Evolutionary conservation across 2,888 invertebrate genomes (phyloP).

Genomic region (Drosophila koepferae): DNA sequence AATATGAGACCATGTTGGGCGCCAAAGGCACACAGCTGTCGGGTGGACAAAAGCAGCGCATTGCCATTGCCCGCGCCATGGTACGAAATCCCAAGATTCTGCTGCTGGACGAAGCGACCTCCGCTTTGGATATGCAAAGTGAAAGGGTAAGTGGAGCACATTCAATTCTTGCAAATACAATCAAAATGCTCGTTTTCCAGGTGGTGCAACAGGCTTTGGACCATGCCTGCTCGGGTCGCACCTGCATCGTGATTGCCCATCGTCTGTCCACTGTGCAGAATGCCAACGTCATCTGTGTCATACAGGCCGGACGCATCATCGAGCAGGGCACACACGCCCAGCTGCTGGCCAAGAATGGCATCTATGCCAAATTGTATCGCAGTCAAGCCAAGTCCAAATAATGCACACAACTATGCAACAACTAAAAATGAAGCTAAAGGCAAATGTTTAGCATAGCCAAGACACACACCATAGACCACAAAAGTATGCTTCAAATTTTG

Average conservation of each 20-base stretch:
- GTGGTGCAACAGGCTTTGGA: conserved; percentile 94
- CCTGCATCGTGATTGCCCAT: conserved; percentile 94
- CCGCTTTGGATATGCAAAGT: conserved; percentile 91
- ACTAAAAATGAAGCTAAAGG: neutral
- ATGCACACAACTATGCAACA: conserved; percentile 5
- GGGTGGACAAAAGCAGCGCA: conserved; percentile 94
- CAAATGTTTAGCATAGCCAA: conserved; percentile 21
- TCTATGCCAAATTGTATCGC: conserved; percentile 89
- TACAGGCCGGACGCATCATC: conserved; percentile 90
- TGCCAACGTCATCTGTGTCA: conserved; percentile 93
- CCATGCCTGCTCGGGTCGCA: conserved; percentile 91
- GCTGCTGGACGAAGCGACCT: conserved; percentile 91
- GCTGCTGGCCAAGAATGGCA: conserved; percentile 88
- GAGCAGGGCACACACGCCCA: conserved; percentile 92
- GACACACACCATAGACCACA: conserved; percentile 22
- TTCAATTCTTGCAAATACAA: neutral
- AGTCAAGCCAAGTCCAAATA: conserved; percentile 85
- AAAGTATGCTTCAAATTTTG: conserved; percentile 30
- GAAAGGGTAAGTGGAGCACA: conserved; percentile 87
- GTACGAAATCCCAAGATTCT: conserved; percentile 90
- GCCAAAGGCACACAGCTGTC: conserved; percentile 91
- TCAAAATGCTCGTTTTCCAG: conserved; percentile 42
- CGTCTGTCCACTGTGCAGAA: conserved; percentile 93
- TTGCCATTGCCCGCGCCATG: conserved; percentile 92
- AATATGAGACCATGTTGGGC: conserved; percentile 90